A percentile compares a stretch with the other conserved stretches of the same genome.
Conservation (phyloP, 23 tunicate genomes). For the Phallusia fumigata region DNA sequence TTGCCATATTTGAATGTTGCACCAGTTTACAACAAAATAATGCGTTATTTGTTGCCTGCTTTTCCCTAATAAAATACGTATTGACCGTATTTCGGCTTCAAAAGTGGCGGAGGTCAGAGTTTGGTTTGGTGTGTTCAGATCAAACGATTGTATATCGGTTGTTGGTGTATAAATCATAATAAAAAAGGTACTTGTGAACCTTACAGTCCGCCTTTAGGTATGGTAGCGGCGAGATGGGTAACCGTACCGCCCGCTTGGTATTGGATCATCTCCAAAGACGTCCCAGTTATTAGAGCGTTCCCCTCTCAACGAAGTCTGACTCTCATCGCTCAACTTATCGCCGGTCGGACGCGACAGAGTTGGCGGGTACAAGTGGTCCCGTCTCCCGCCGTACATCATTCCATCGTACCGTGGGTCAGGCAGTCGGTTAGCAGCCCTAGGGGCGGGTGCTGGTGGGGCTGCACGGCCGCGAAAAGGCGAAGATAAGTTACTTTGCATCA, state of each 20-base stretch:
- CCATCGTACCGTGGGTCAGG: neutral
- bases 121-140: too few relatives aligned
- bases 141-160: too few relatives aligned
- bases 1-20: too few relatives aligned
- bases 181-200: too few relatives aligned
- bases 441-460: neutral
- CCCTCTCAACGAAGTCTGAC: conserved; percentile 14
- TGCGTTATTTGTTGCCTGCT: too few relatives aligned
- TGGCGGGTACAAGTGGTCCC: conserved; percentile 7
- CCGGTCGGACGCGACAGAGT: conserved; percentile 3
- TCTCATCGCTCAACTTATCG: neutral
- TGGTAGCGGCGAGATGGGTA: neutral
- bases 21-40: too few relatives aligned
- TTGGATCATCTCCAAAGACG: neutral
- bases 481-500: neutral
- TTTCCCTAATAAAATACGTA: too few relatives aligned
- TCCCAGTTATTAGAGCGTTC: neutral
- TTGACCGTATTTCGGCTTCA: too few relatives aligned
- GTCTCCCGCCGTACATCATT: neutral
- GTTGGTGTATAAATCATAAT: too few relatives aligned
- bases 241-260: neutral
- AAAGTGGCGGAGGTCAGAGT: too few relatives aligned
- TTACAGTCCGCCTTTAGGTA: too few relatives aligned
- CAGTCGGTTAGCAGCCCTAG: neutral
- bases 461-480: neutral